phyloP scores from a whole-genome alignment of 1,140 invertebrate genomes.

The Drosophila asahinai region DNA sequence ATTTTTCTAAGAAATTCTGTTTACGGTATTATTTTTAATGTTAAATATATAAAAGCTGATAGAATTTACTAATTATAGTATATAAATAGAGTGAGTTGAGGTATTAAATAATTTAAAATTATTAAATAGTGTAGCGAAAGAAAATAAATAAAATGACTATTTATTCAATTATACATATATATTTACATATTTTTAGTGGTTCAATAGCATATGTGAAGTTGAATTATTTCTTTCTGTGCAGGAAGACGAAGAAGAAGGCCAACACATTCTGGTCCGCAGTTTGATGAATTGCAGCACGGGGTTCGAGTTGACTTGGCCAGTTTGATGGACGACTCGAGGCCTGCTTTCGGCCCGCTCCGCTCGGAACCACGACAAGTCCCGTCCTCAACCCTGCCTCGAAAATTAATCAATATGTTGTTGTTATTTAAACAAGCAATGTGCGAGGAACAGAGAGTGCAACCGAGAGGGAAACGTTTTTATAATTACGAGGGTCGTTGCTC shows the following conservation, averaged over 20 bases:
- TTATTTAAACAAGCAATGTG: conserved; percentile 60
- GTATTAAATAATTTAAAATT: background rate
- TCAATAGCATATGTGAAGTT: no score
- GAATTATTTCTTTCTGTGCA: conserved; percentile 9
- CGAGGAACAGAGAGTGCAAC: conserved; percentile 12
- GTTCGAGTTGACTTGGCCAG: conserved; percentile 36
- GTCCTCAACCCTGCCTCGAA: conserved; percentile 36
- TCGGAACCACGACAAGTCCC: conserved; percentile 47
- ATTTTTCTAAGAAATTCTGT: background rate
- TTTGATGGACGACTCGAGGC: conserved; percentile 63
- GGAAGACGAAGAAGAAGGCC: conserved; percentile 10
- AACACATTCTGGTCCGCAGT: conserved; percentile 27
- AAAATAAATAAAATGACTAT: background rate
- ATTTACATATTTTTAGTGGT: background rate
- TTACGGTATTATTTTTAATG: no score
- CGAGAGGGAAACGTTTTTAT: conserved; percentile 63
- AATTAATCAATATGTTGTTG: conserved; percentile 76
- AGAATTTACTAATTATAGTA: background rate
- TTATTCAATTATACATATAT: no score
- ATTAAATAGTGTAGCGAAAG: background rate
- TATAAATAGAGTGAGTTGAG: background rate
- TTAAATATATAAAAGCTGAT: background rate
- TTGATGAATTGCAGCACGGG: conserved; percentile 76
- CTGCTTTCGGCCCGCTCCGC: conserved; percentile 34
- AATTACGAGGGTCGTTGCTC: conserved; percentile 75